Percentiles rank a stretch among this genome's conserved stretches.
Evolutionary conservation across 2,797 vertebrate genomes (phyloP).

Genomic region (Peromyscus eremicus): DNA sequence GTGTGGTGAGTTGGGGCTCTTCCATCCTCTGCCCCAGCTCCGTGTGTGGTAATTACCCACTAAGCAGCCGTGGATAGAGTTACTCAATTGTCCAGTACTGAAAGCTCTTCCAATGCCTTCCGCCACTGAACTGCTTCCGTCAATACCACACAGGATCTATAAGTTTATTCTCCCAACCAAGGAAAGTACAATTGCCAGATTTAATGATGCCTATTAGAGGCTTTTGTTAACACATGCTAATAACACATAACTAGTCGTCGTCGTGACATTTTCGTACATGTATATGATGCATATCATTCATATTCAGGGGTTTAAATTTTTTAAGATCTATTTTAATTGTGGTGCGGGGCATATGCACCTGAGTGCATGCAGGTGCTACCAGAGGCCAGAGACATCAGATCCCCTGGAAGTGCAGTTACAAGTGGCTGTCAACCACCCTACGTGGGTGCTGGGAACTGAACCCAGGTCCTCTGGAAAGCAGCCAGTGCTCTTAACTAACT

Average conservation of each 20-base stretch:
- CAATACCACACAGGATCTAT: rapidly evolving
- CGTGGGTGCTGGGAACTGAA: neutral
- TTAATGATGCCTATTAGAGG: neutral
- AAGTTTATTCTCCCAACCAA: neutral
- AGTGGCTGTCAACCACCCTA: neutral
- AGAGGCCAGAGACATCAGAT: neutral
- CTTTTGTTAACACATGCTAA: neutral
- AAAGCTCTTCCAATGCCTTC: rapidly evolving
- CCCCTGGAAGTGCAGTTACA: neutral
- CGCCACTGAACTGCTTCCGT: rapidly evolving
- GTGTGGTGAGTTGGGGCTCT: rapidly evolving
- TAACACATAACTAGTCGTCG: neutral
- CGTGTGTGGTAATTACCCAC: neutral
- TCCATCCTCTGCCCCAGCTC: rapidly evolving
- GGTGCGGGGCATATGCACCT: neutral
- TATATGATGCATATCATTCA: neutral
- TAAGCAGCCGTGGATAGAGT: neutral
- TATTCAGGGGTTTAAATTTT: neutral
- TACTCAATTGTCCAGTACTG: rapidly evolving
- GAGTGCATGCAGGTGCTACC: neutral
- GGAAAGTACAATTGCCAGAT: neutral
- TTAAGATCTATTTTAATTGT: neutral
- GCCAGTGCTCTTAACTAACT: neutral
- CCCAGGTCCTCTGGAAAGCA: neutral
- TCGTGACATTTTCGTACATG: neutral